Percentiles rank a stretch among this genome's conserved stretches.
These are phyloP conservation scores for Pachydiplax longipennis DNA, from an alignment of 2,888 invertebrate species.

Conservation along the genomic window DNA sequence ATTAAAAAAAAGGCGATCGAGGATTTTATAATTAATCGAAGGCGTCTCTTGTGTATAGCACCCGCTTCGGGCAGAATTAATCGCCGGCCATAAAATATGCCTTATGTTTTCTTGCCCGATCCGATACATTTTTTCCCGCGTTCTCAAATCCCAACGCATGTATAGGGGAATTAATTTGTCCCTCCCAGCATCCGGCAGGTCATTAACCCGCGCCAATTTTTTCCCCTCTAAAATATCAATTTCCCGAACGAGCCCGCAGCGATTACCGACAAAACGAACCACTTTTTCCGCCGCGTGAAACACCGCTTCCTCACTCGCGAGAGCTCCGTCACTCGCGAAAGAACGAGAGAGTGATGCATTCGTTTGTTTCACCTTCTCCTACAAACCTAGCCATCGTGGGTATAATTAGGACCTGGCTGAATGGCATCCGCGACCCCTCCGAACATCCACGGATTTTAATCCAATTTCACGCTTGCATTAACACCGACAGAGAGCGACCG, in stretches of 20 bases:
- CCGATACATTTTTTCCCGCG: neutral
- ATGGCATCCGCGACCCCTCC: neutral
- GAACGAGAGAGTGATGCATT: neutral
- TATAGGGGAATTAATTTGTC: neutral
- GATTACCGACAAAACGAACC: neutral
- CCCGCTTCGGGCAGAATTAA: neutral
- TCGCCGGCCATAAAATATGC: neutral
- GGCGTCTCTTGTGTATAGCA: neutral
- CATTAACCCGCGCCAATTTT: no score
- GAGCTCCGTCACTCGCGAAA: neutral
- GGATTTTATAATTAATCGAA: neutral
- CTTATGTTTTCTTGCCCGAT: neutral
- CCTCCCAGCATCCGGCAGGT: neutral
- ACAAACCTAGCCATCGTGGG: neutral
- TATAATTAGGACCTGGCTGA: neutral
- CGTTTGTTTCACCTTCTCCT: neutral
- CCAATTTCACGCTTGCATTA: neutral
- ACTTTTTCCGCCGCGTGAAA: neutral
- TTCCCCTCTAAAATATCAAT: neutral
- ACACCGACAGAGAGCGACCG: neutral
- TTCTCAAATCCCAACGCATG: neutral
- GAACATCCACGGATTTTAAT: neutral
- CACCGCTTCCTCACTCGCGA: neutral
- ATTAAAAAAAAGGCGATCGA: neutral
- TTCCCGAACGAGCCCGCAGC: neutral